Percentiles rank a stretch among this genome's conserved stretches.
These are phyloP conservation scores for Argynnis bischoffii DNA, from an alignment of 2,888 invertebrate genomes.

Conservation along the genomic window DNA sequence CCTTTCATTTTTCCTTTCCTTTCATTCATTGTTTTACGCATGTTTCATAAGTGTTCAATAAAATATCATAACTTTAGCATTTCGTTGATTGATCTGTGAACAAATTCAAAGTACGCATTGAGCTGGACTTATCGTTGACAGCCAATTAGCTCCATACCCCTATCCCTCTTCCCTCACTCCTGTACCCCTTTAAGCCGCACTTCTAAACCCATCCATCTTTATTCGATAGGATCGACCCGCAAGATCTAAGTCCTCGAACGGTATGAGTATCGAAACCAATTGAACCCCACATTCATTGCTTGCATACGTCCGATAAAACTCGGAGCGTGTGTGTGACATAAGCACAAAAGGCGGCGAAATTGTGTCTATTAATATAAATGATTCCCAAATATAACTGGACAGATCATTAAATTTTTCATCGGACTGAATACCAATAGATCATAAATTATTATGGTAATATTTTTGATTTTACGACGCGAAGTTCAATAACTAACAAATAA, in stretches of 20 bases:
- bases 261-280: constrained; percentile 54
- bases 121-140: constrained; percentile 75
- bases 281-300: constrained; percentile 43
- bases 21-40: constrained; percentile 26
- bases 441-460: constrained; percentile 39
- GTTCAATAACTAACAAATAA: constrained; percentile 15
- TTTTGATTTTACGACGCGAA: constrained; percentile 26
- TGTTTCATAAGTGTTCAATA: constrained; percentile 6
- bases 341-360: constrained; percentile 57
- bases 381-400: constrained; percentile 48
- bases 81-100: constrained; percentile 28
- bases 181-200: constrained; percentile 56
- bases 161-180: constrained; percentile 47
- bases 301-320: constrained; percentile 49
- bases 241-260: constrained; percentile 62
- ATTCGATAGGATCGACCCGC: constrained; percentile 69
- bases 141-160: constrained; percentile 74
- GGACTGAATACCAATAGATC: constrained; percentile 40
- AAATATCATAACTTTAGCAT: constrained; percentile 34
- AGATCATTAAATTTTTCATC: constrained; percentile 54
- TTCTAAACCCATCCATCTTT: constrained; percentile 72
- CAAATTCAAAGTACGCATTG: constrained; percentile 37
- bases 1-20: too few species aligned
- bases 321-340: constrained; percentile 56
- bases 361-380: constrained; percentile 59